Evolutionary conservation across 2,113 vertebrate genomes (phyloP), one percentile per base, ranked within the genome.

Genomic region (Prunella himalayana): DNA sequence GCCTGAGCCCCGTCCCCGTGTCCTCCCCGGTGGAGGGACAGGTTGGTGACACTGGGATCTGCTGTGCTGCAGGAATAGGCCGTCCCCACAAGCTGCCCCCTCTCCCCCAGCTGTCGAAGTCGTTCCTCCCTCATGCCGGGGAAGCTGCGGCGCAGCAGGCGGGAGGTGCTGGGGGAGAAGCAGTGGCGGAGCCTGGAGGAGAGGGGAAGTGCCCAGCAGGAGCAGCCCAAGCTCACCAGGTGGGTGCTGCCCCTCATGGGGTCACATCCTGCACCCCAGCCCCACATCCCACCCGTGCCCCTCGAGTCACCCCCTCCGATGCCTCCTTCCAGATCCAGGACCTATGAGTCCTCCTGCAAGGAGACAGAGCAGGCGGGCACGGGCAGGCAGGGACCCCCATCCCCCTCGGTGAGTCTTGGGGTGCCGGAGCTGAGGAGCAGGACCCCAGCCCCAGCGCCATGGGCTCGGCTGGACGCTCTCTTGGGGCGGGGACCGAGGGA

Each of bases 131-230:
- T 95, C 57, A 92, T 97, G 90, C 81, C 97, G 3, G 89, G 92
- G 42, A 98, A 97, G 83, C 60, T 85, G 60, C 98, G 96, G 80
- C 98, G 93, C 88, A 95, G 86, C 51, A 47, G 33, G 39, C 96
- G 59, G 72, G 97, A 95, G 73, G 39, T 60, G 49, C 97, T 98
- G 51, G 82, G 47, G 65, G 49, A 96, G 41, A 97, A 97, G 93
- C 98, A 95, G 85, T 97, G 98, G n/a, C 88, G 96, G 76, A 99
- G 98, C 87, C 79, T 99, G 83, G 98, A 99, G 86, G 98, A 98
- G 7, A 88, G 93, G n/a, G 47, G 63, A 25, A 84, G 20, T 1
- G 0, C 41, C 31, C 42, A 2, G 20, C 19, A 7, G 13, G 65
- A 50, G 18, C 64, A 44, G 15, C 70, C 78, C 4, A 7, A 33